Evolutionary conservation across 2,113 vertebrate genomes (phyloP).

Genomic region (Sorex araneus): DNA sequence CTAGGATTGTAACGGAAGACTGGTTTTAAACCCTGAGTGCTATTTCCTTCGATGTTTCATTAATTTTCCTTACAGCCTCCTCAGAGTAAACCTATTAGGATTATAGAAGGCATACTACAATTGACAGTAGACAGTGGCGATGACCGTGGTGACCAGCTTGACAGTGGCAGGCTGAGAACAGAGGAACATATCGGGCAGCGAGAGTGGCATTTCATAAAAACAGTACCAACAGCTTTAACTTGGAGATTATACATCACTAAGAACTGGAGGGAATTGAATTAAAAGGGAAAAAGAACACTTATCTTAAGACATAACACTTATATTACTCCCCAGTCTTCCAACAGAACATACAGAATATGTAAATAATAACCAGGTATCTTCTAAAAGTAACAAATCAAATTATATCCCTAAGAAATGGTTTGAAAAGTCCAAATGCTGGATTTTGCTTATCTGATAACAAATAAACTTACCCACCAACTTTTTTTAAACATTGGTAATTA

Average conservation of each 20-base stretch:
- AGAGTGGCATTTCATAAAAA: constrained; percentile 63
- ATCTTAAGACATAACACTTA: constrained; percentile 12
- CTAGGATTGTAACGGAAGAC: not conserved
- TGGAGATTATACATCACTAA: constrained; percentile 27
- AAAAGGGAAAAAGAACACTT: constrained; percentile 54
- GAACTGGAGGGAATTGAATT: not conserved
- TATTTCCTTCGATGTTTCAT: constrained; percentile 30
- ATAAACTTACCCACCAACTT: constrained; percentile 22
- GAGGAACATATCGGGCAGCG: not conserved
- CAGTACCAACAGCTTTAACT: constrained; percentile 45
- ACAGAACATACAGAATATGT: constrained; percentile 27
- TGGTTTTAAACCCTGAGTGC: not conserved
- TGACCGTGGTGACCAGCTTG: not conserved
- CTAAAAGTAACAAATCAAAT: constrained; percentile 61
- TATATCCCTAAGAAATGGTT: constrained; percentile 35
- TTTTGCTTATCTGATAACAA: constrained; percentile 52
- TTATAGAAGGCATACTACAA: not conserved
- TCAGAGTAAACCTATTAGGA: constrained; percentile 11
- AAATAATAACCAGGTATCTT: constrained; percentile 29
- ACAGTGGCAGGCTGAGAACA: constrained; percentile 9
- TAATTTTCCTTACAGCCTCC: constrained; percentile 45
- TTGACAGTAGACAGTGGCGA: not conserved
- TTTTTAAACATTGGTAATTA: constrained; percentile 7
- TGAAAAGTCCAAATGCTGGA: constrained; percentile 40
- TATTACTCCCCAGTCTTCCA: not conserved